These are phyloP conservation scores for Drosophila lacertosa DNA, from an alignment of 1,140 invertebrate genomes.

Conservation along the genomic window DNA sequence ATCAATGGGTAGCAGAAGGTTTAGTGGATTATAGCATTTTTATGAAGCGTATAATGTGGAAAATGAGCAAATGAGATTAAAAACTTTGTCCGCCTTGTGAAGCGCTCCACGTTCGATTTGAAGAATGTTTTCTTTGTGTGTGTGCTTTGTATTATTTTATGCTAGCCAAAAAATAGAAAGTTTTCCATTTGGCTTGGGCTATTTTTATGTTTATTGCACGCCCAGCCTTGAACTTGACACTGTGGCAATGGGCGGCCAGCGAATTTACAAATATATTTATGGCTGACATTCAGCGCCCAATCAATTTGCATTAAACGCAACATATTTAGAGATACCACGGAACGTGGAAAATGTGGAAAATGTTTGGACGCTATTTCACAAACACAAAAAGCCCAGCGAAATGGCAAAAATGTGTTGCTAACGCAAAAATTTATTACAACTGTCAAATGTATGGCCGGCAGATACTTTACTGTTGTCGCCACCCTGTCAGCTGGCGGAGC, in stretches of 20 bases:
- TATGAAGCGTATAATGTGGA: conserved; percentile 71
- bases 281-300: conserved; percentile 68
- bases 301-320: conserved; percentile 78
- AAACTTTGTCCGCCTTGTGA: conserved; percentile 41
- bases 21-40: conserved; percentile 69
- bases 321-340: conserved; percentile 43
- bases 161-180: conserved; percentile 7
- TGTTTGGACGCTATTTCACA: conserved; percentile 64
- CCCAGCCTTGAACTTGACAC: conserved; percentile 47
- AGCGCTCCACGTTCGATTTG: neutral
- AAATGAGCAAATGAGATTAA: conserved; percentile 77
- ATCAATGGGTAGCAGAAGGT: conserved; percentile 40
- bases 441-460: conserved; percentile 60
- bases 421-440: conserved; percentile 76
- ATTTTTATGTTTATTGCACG: neutral
- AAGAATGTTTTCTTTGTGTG: conserved; percentile 29
- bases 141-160: too few relatives aligned
- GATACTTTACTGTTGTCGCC: conserved; percentile 68
- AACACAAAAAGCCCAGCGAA: conserved; percentile 20
- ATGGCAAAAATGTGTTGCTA: conserved; percentile 43
- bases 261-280: conserved; percentile 73
- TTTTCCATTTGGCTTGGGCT: conserved; percentile 4
- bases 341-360: conserved; percentile 43
- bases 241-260: conserved; percentile 48
- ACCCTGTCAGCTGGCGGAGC: conserved; percentile 21